A percentile compares a stretch with the other conserved stretches of the same genome.
Conservation (phyloP, 2,888 invertebrate genomes). For the Criorhina ranunculi region DNA sequence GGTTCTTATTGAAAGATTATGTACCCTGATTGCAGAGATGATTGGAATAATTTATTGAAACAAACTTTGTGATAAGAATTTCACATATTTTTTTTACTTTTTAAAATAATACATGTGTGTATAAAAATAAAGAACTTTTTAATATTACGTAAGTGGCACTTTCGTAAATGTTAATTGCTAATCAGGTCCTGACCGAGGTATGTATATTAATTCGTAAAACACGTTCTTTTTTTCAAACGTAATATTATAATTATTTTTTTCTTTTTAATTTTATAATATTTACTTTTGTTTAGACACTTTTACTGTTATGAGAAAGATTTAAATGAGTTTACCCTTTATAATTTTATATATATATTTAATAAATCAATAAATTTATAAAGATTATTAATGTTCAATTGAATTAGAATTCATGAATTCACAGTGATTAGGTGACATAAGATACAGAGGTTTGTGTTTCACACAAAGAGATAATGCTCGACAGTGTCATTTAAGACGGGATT, state of each 20-base stretch:
- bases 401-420: slow-evolving; percentile 61
- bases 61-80: slow-evolving; percentile 36
- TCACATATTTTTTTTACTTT: neutral
- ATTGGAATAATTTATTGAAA: neutral
- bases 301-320: slow-evolving; percentile 27
- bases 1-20: slow-evolving; percentile 2
- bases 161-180: slow-evolving; percentile 60
- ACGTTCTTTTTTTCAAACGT: slow-evolving; percentile 46
- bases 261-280: slow-evolving; percentile 20
- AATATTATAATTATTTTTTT: slow-evolving; percentile 24
- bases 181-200: slow-evolving; percentile 47
- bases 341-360: slow-evolving; percentile 60
- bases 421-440: slow-evolving; percentile 40
- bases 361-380: slow-evolving; percentile 63
- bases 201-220: slow-evolving; percentile 52
- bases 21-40: slow-evolving; percentile 11
- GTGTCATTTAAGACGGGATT: neutral
- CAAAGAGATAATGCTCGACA: neutral
- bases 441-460: neutral
- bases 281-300: slow-evolving; percentile 6
- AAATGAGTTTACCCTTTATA: slow-evolving; percentile 62
- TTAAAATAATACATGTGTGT: neutral
- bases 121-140: slow-evolving; percentile 5
- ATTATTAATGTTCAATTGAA: slow-evolving; percentile 5
- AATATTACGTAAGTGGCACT: slow-evolving; percentile 55